Evolutionary conservation across 2,888 invertebrate genomes (phyloP).

Genomic region (Eucriotettix oculatus): DNA sequence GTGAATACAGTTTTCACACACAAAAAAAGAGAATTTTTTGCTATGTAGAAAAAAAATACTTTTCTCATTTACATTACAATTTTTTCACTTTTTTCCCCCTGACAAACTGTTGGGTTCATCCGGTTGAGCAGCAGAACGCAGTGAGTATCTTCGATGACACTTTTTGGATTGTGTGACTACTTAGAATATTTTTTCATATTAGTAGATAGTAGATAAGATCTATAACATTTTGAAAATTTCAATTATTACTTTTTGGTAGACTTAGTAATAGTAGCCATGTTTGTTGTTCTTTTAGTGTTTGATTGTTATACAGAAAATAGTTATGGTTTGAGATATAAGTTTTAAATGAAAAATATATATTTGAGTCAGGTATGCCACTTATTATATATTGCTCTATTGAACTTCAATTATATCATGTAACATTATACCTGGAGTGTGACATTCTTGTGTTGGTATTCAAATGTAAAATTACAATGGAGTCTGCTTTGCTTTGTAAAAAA

Average conservation of each 20-base stretch:
- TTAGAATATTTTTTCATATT: neutral
- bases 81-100: slow-evolving; percentile 41
- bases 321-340: too few relatives aligned
- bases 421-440: too few relatives aligned
- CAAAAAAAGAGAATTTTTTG: slow-evolving; percentile 12
- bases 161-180: slow-evolving; percentile 8
- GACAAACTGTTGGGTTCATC: slow-evolving; percentile 50
- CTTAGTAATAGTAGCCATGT: neutral
- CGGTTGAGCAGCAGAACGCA: slow-evolving; percentile 49
- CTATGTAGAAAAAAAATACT: slow-evolving; percentile 12
- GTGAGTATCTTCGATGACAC: slow-evolving; percentile 36
- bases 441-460: slow-evolving; percentile 50
- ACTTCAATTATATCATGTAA: too few relatives aligned
- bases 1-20: slow-evolving; percentile 5
- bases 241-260: slow-evolving; percentile 22
- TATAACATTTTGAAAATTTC: slow-evolving; percentile 11
- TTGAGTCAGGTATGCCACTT: too few relatives aligned
- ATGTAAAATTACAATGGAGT: slow-evolving; percentile 24
- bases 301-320: neutral
- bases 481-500: slow-evolving; percentile 13
- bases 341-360: too few relatives aligned
- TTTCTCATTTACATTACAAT: slow-evolving; percentile 23
- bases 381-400: too few relatives aligned
- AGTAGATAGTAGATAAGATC: slow-evolving; percentile 5
- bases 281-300: neutral